phyloP scores from a whole-genome alignment of 1,140 invertebrate genomes.

The Melanaphis sacchari region DNA sequence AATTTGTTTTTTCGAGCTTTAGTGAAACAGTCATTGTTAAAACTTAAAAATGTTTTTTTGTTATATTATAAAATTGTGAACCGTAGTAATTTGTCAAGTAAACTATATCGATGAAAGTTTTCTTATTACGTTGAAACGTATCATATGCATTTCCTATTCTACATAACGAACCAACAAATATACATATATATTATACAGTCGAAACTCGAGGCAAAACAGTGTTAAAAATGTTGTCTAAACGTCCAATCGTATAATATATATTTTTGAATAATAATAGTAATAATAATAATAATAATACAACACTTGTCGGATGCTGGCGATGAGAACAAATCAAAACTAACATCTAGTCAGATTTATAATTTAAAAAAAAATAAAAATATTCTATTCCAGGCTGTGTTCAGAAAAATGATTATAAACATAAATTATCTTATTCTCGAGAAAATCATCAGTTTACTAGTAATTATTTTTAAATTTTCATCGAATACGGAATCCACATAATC shows the following conservation, averaged over 20 bases:
- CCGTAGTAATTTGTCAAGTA: constrained; percentile 1
- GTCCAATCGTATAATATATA: background rate
- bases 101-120: constrained; percentile 10
- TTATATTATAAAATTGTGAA: constrained; percentile 10
- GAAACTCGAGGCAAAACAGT: background rate
- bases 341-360: background rate
- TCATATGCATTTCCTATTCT: background rate
- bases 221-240: constrained; percentile 2
- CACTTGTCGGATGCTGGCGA: background rate
- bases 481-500: background rate
- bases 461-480: background rate
- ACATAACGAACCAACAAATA: background rate
- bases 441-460: background rate
- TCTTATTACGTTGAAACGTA: constrained; percentile 5
- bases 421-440: background rate
- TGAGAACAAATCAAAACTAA: background rate
- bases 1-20: background rate
- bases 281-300: background rate
- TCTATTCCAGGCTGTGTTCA: background rate
- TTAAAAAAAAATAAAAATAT: background rate
- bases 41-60: constrained; percentile 17
- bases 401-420: background rate
- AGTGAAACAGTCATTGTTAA: background rate
- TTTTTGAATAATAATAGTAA: background rate
- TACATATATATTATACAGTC: background rate